Conservation (phyloP, 2,888 invertebrate genomes). For the Sicus ferrugineus region DNA sequence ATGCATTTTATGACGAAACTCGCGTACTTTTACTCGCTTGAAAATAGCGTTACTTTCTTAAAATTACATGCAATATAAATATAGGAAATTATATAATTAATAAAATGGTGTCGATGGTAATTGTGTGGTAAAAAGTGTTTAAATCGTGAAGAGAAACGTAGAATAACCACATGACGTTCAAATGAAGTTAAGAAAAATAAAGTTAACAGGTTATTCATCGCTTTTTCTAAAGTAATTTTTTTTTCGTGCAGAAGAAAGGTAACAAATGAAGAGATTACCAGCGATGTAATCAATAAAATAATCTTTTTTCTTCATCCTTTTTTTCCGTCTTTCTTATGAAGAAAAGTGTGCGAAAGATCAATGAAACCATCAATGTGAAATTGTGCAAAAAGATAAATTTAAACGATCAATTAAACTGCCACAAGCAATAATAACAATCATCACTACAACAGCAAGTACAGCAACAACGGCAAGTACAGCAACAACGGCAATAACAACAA, state of each 20-base stretch:
- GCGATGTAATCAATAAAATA: neutral
- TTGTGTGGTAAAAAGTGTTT: neutral
- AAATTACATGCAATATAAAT: no score
- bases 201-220: neutral
- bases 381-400: neutral
- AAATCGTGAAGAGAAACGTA: neutral
- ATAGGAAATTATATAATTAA: no score
- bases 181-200: neutral
- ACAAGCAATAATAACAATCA: neutral
- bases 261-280: neutral
- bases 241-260: neutral
- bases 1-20: no score
- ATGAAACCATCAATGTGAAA: neutral
- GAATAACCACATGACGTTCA: no score
- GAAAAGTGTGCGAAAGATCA: neutral
- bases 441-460: no score
- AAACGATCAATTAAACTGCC: neutral
- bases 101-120: neutral
- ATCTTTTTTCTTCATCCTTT: neutral
- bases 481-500: neutral
- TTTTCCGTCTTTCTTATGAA: neutral
- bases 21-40: no score
- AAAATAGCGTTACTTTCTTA: no score
- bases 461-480: no score
- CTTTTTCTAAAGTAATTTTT: no score